phyloP scores from a whole-genome alignment of 2,888 invertebrate species.

The Athalia cordata region DNA sequence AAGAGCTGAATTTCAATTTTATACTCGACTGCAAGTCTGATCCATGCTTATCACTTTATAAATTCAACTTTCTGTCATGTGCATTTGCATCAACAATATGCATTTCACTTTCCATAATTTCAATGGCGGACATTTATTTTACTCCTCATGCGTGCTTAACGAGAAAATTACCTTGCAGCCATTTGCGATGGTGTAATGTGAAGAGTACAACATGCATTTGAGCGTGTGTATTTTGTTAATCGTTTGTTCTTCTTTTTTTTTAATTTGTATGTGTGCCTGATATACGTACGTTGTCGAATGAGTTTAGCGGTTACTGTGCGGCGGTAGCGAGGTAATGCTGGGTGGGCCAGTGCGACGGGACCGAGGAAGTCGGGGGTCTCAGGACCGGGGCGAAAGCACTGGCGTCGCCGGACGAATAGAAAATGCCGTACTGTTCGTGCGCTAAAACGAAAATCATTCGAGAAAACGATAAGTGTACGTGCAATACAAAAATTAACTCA shows the following conservation, averaged over 20 bases:
- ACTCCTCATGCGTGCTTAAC: no score
- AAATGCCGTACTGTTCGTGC: constrained; percentile 73
- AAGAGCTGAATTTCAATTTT: no score
- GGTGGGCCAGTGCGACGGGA: constrained; percentile 76
- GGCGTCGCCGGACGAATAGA: constrained; percentile 73
- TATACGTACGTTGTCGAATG: constrained; percentile 44
- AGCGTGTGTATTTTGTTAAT: no score
- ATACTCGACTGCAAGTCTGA: no score
- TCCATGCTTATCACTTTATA: no score
- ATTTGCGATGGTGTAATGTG: no score
- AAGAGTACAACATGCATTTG: no score
- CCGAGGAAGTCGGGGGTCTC: constrained; percentile 74
- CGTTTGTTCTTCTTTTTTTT: neutral
- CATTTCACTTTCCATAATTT: no score
- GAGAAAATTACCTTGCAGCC: no score
- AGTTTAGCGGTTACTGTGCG: constrained; percentile 77
- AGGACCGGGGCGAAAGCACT: constrained; percentile 78
- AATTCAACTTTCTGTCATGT: no score
- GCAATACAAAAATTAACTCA: constrained; percentile 9
- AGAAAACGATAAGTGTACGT: constrained; percentile 62
- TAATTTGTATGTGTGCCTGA: constrained; percentile 23
- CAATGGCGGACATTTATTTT: no score
- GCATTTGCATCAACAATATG: no score
- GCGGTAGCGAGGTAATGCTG: constrained; percentile 78
- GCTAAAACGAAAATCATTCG: constrained; percentile 68